Conservation (phyloP, 2,888 invertebrate species). For the Cremastobaeus sp. region DNA sequence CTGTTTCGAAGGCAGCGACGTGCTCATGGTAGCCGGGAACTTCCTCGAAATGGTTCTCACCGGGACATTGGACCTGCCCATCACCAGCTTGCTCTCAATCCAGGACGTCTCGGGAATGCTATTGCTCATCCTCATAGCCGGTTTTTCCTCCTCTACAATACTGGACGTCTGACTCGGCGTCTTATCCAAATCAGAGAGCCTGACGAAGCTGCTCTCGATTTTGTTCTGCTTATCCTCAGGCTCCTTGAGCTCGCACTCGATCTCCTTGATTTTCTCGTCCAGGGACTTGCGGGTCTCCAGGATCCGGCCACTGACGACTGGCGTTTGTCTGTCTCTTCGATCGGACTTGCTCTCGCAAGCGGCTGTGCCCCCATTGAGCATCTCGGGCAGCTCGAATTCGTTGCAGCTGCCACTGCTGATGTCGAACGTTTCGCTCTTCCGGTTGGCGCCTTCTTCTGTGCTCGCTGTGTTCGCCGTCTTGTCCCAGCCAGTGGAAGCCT, state of each 20-base stretch:
- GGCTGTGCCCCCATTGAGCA: slow-evolving; percentile 64
- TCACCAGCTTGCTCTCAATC: slow-evolving; percentile 82
- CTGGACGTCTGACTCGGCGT: slow-evolving; percentile 78
- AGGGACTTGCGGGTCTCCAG: slow-evolving; percentile 72
- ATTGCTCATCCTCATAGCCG: slow-evolving; percentile 82
- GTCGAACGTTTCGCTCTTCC: slow-evolving; percentile 76
- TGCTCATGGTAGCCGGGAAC: slow-evolving; percentile 72
- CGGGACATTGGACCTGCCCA: slow-evolving; percentile 82
- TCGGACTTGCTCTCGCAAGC: slow-evolving; percentile 46
- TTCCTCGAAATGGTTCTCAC: slow-evolving; percentile 70
- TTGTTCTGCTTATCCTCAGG: slow-evolving; percentile 63
- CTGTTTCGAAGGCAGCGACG: slow-evolving; percentile 72
- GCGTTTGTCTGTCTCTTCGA: slow-evolving; percentile 51
- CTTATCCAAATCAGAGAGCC: slow-evolving; percentile 89
- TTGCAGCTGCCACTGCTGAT: slow-evolving; percentile 74
- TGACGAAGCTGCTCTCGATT: slow-evolving; percentile 81
- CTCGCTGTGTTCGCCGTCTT: slow-evolving; percentile 73
- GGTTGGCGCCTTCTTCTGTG: slow-evolving; percentile 69
- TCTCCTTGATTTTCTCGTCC: slow-evolving; percentile 74
- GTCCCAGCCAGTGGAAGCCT: slow-evolving; percentile 71
- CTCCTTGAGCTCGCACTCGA: slow-evolving; percentile 71
- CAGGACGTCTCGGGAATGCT: slow-evolving; percentile 86
- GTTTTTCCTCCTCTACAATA: slow-evolving; percentile 70
- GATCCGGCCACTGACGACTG: slow-evolving; percentile 64
- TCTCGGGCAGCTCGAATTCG: slow-evolving; percentile 70